These are phyloP conservation scores for Vanacampus margaritifer DNA, from an alignment of 2,113 vertebrate species.

Conservation along the genomic window DNA sequence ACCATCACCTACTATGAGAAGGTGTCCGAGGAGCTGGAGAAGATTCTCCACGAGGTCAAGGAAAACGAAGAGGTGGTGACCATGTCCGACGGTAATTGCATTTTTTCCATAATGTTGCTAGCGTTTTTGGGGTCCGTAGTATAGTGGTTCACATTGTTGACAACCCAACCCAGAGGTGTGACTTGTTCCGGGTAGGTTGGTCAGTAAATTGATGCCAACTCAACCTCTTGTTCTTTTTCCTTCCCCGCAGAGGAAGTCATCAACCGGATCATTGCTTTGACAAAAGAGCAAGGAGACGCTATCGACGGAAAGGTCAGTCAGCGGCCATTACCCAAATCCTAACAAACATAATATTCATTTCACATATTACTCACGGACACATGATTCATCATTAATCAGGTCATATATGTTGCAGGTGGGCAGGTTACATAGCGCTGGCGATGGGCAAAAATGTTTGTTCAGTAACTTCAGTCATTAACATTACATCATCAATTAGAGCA, in stretches of 20 bases:
- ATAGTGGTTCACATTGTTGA: background rate
- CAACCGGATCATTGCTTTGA: conserved; percentile 73
- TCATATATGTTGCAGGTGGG: no score
- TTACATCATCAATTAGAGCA: no score
- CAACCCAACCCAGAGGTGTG: background rate
- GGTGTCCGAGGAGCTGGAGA: conserved; percentile 71
- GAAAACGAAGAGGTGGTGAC: conserved; percentile 46
- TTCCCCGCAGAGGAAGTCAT: conserved; percentile 66
- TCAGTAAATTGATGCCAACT: background rate
- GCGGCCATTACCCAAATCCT: conserved; percentile 18
- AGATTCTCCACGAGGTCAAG: conserved; percentile 73
- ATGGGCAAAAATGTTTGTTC: no score
- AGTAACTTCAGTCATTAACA: no score
- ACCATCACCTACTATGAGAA: conserved; percentile 72
- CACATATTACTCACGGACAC: background rate
- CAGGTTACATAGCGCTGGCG: no score
- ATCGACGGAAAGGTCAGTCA: conserved; percentile 80
- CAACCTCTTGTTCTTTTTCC: background rate
- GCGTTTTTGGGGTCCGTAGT: background rate
- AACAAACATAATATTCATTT: background rate
- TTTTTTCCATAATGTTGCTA: background rate
- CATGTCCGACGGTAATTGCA: conserved; percentile 55
- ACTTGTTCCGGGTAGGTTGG: background rate
- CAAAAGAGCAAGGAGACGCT: conserved; percentile 75
- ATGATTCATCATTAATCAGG: background rate